Conservation (phyloP, 2,888 invertebrate species). For the Drosophila neonasuta region DNA sequence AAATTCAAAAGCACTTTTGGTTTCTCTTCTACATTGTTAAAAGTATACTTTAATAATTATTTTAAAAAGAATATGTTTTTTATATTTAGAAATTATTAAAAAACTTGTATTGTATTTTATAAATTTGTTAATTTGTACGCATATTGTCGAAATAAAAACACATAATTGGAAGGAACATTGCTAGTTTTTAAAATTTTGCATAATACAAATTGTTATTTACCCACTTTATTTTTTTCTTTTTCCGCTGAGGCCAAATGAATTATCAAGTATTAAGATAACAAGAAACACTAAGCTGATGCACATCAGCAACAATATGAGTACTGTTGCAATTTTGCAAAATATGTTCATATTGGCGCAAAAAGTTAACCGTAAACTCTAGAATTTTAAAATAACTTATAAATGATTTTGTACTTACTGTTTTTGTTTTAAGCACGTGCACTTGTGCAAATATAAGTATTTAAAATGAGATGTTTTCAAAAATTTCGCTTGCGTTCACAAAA, state of each 20-base stretch:
- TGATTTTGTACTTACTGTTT: constrained; percentile 37
- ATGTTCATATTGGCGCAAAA: not conserved
- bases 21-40: too few species aligned
- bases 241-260: not conserved
- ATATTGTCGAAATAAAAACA: too few species aligned
- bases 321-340: not conserved
- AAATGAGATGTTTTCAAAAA: constrained; percentile 23
- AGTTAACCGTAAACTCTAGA: not conserved
- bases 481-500: constrained; percentile 42
- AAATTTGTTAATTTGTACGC: too few species aligned
- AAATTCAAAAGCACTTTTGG: too few species aligned
- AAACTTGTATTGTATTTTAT: too few species aligned
- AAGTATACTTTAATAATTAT: too few species aligned
- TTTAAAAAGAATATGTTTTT: too few species aligned
- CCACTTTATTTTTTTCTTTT: not conserved
- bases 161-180: too few species aligned
- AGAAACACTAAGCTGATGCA: constrained; percentile 1
- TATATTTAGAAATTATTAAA: too few species aligned
- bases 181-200: too few species aligned
- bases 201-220: not conserved
- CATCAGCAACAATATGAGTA: not conserved
- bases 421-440: constrained; percentile 29
- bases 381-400: constrained; percentile 1
- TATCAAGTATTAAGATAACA: not conserved
- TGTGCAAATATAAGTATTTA: constrained; percentile 40